Percentiles rank a stretch among this genome's conserved stretches.
phyloP scores from a whole-genome alignment of 2,888 invertebrate genomes.

The Yponomeuta malinellus region DNA sequence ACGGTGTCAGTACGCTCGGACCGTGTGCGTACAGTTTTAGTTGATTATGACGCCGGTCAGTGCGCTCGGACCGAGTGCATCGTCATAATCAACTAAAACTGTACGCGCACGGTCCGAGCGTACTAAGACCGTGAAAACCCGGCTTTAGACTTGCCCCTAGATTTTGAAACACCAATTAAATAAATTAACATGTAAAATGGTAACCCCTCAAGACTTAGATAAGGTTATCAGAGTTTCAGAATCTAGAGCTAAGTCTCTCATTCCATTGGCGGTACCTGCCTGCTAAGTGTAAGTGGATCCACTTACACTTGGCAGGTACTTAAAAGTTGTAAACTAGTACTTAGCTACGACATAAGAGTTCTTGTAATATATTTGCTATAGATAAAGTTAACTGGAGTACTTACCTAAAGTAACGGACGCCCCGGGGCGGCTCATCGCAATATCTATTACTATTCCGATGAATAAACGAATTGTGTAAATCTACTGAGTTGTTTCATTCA shows the following conservation, averaged over 20 bases:
- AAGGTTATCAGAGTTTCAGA: background rate
- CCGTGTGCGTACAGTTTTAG: too few species aligned
- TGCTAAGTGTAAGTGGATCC: too few species aligned
- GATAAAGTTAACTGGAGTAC: constrained; percentile 35
- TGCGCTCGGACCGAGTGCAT: too few species aligned
- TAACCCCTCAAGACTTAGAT: too few species aligned
- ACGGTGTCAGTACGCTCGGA: too few species aligned
- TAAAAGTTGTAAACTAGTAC: constrained; percentile 11
- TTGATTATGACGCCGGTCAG: too few species aligned
- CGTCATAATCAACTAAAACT: too few species aligned
- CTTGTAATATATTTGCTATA: constrained; percentile 50
- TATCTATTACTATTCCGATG: constrained; percentile 52
- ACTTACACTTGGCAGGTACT: background rate
- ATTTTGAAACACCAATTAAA: background rate
- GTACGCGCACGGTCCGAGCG: too few species aligned
- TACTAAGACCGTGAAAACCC: too few species aligned
- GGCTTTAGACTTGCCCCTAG: background rate
- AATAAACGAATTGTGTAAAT: constrained; percentile 65
- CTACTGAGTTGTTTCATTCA: constrained; percentile 29
- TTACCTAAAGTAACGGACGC: constrained; percentile 32
- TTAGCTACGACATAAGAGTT: constrained; percentile 29
- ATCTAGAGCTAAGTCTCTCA: background rate
- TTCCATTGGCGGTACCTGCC: background rate
- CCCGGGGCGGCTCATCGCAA: constrained; percentile 47
- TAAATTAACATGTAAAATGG: background rate